Evolutionary conservation across 2,797 vertebrate species (phyloP).

Genomic region (Muscicapa striata): DNA sequence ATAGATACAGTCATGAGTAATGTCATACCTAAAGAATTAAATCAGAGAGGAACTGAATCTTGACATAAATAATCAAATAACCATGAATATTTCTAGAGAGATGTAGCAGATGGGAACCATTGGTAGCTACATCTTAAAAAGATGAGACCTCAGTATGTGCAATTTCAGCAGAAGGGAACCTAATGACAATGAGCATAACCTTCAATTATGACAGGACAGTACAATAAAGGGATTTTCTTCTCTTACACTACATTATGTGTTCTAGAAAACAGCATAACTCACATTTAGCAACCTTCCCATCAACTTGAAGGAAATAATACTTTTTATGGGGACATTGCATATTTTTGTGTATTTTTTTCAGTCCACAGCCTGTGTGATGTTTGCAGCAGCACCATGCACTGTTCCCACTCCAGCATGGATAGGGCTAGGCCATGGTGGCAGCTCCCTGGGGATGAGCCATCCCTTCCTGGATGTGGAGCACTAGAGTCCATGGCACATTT

Average conservation of each 20-base stretch:
- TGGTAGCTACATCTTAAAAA: background rate
- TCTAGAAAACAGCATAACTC: background rate
- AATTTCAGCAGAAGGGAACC: background rate
- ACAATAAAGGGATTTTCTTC: background rate
- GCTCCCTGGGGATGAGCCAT: background rate
- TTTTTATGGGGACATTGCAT: background rate
- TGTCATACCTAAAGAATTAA: background rate
- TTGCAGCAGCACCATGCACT: background rate
- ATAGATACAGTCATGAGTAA: background rate
- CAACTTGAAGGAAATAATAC: background rate
- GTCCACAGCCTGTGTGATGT: background rate
- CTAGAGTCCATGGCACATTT: rapidly evolving
- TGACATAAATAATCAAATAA: background rate
- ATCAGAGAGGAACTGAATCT: background rate
- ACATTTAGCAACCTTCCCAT: background rate
- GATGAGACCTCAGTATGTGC: background rate
- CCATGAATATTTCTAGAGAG: background rate
- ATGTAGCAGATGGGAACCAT: background rate
- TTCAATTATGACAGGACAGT: background rate
- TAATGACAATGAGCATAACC: background rate
- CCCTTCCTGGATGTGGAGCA: rapidly evolving
- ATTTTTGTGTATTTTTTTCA: background rate
- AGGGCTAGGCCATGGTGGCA: background rate
- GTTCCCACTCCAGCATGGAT: background rate
- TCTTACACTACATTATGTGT: background rate